Evolutionary conservation across 2,888 invertebrate species (phyloP), one percentile per base, ranked within the genome.

Genomic region (Chrysolina haemoptera): DNA sequence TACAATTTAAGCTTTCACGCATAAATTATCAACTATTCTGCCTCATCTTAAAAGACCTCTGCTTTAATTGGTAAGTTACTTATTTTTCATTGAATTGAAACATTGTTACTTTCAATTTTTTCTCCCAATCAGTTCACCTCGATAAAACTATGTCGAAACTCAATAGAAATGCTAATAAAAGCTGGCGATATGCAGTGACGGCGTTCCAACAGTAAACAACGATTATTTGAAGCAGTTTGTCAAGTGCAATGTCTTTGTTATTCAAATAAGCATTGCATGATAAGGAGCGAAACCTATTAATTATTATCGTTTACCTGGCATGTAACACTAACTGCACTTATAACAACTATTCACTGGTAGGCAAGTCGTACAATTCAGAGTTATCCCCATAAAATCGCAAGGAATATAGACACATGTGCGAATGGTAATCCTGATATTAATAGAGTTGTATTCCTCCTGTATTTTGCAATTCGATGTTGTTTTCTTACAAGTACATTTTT

Each of bases 211-310:
- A 66, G 72, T 73, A 77, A 72, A 77, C 77, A 76, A 76, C 76
- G 76, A 76, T 75, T 77, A 76, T 76, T 77, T 67, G 72, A 78
- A 77, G 74, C 74, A 79, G 75, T 80, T 80, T 78, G 81, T 81
- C 81, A 82, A 78, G 71, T 73, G 80, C 78, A 80, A 82, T 81
- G 82, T 82, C 82, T 82, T 82, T 82, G 82, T 82, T 82, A 82
- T 79, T 79, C 76, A 79, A 80, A 81, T 76, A 73, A 77, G 78
- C 75, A 74, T 78, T 78, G 77, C 76, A 74, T 73, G 79, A 80
- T 79, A 81, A 81, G 76, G 69, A 81, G 75, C 79, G 75, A 74
- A 75, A 70, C 76, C 79, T 79, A 80, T 78, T 81, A 81, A 81
- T 80, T 80, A 78, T 78, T 75, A 66, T 73, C 78, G 70, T 76